These are phyloP conservation scores for Asobara japonica DNA, from an alignment of 1,140 invertebrate genomes.

Conservation along the genomic window DNA sequence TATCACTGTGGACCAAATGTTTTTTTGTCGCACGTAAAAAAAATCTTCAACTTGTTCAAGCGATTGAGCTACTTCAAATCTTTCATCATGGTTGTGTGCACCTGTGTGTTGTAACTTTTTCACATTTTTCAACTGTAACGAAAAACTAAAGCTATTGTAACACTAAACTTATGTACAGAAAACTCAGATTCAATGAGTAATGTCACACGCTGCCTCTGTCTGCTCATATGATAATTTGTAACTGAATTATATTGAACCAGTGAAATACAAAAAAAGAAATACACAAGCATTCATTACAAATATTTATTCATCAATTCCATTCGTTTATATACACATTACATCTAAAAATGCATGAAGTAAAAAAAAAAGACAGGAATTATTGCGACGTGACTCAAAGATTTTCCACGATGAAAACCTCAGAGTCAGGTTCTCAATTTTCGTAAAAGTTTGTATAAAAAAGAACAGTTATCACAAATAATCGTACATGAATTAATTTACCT, in stretches of 20 bases:
- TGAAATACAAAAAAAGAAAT: background rate
- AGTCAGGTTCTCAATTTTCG: background rate
- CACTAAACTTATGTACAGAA: background rate
- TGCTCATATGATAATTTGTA: background rate
- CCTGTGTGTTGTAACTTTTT: background rate
- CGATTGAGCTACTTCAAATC: too few relatives aligned
- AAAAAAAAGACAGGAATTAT: background rate
- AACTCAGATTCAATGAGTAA: background rate
- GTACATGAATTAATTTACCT: background rate
- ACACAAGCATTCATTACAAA: background rate
- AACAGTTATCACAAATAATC: conserved; percentile 9
- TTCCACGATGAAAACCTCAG: background rate
- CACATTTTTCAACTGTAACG: background rate
- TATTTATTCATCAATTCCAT: background rate
- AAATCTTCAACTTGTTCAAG: too few relatives aligned
- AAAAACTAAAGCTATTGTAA: background rate
- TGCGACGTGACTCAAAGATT: background rate
- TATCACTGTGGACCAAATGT: too few relatives aligned
- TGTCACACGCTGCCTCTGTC: background rate
- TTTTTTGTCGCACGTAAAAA: too few relatives aligned
- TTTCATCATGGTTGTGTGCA: background rate
- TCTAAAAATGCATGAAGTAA: background rate
- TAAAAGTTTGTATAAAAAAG: background rate
- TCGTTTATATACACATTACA: background rate
- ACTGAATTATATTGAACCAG: background rate